Percentiles rank a stretch among this genome's conserved stretches.
phyloP scores from a whole-genome alignment of 2,113 vertebrate species.

The Empidonax traillii region DNA sequence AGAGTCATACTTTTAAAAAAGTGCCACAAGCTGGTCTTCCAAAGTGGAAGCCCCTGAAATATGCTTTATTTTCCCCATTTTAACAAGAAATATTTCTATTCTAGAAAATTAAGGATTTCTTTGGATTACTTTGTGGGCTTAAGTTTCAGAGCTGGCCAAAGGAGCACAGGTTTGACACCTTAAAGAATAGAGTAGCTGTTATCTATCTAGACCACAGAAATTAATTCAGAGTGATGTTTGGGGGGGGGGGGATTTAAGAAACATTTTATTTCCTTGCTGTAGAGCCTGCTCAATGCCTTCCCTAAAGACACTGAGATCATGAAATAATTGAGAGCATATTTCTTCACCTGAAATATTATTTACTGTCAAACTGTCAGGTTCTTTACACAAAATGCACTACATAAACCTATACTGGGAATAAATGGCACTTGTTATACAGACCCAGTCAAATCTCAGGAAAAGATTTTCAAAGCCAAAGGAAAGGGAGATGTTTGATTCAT shows the following conservation, averaged over 20 bases:
- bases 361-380: background rate
- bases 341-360: slow-evolving; percentile 40
- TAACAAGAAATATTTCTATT: background rate
- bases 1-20: background rate
- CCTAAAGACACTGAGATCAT: slow-evolving; percentile 17
- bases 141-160: background rate
- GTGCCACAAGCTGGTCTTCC: background rate
- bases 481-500: background rate
- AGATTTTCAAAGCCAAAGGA: background rate
- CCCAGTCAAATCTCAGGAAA: background rate
- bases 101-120: background rate
- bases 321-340: slow-evolving; percentile 37
- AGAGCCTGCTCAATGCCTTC: background rate
- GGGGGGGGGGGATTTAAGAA: background rate
- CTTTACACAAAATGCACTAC: background rate
- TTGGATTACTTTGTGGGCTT: background rate
- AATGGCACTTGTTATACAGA: background rate
- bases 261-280: background rate
- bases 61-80: background rate
- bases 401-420: background rate
- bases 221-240: background rate
- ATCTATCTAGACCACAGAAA: background rate
- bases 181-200: background rate
- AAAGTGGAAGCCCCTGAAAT: background rate
- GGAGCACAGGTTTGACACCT: background rate